Evolutionary conservation across 2,797 vertebrate genomes (phyloP), one percentile per base, ranked within the genome.

Genomic region (Triplophysa bombifrons): DNA sequence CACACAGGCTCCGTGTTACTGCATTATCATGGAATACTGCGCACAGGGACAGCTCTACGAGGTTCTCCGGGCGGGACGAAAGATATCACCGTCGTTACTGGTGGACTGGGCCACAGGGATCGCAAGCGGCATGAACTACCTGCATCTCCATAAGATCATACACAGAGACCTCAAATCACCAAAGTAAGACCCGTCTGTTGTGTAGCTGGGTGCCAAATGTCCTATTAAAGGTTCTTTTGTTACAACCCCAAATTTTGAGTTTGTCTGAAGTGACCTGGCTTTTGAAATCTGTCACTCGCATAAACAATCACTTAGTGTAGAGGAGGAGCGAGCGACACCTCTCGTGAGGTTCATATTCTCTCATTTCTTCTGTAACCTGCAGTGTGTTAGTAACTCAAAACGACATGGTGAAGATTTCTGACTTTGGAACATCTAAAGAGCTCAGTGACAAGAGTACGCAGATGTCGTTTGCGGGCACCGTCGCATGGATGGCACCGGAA

Each of bases 1-100:
- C 86, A 99, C 97, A 0, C 98, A 99, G 90, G 98, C 98, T 1
- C 98, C 98, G 0, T 99, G 98, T 88, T 99, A 97, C 89, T 99
- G 98, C 80, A 98, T 99, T 84, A 97, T 99, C 90, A 99, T 99
- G 98, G 98, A 99, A 76, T 99, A 99, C 86, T 99, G 98, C 73
- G 97, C 98, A 3, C 98, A 99, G 0, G 98, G 98, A 41, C 98
- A 99, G 87, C 95, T 99, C 75, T 99, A 99, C 0, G 98, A 99
- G 89, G 98, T 99, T 77, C 88, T 99, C 89, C 89, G 98, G 72
- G 97, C 95, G 0, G 98, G 98, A 17, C 93, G 98, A 79, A 98
- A 97, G 84, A 92, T 99, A 85, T 96, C 95, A 0, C 98, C 98
- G 0, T 89, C 93, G 13, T 88, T 99, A 84, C 94, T 99, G 65